Base-by-base conservation (phyloP, 2,888 invertebrate species). In the Nomada ruficornis region DNA sequence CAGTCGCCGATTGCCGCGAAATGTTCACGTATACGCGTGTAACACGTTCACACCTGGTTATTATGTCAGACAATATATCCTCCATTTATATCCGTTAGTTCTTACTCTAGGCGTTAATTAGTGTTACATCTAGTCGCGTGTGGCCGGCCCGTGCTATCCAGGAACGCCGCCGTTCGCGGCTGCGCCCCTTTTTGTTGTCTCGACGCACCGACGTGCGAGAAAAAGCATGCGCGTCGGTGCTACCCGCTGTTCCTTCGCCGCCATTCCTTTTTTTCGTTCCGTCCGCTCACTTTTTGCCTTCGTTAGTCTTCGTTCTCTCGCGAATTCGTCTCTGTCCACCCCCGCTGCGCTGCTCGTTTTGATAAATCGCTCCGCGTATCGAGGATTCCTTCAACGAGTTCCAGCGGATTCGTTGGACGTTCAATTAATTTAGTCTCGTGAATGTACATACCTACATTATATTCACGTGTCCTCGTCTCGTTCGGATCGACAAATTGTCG, bases 131-230 rank as follows among this genome's bases (percentile, higher is more conserved):
- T 92, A 91, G 74, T 91, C 89, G 90, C 90, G 93, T 93, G 92
- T 93, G 93, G 93, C 93, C 93, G 89, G 92, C 93, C 92, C 91
- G 91, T 93, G 94, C 93, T 93, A 93, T 89, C 92, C 92, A 91
- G 88, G 86, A 84, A 87, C 90, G 83, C 36, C 77, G 83, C 84
- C 76, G 80, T 62, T 29, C 26, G 26, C 70, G 76, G 75, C 77
- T 57, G 64, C 77, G 67, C 69, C 72, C 63, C 85, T 72, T 73
- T 83, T 85, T 83, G 52, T 64, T 67, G 62, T 62, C 68, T 64
- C 78, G 79, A 77, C 54, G 74, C 84, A 84, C 64, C 79, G 78
- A 13, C 69, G 73, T 63, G 80, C 76, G 71, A 60, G 73, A 74
- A 84, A 83, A 83, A 80, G 75, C 86, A 69, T 67, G 71, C 85